Base-by-base conservation (phyloP, 2,888 invertebrate genomes). In the Hydroisotoma schaefferi region DNA sequence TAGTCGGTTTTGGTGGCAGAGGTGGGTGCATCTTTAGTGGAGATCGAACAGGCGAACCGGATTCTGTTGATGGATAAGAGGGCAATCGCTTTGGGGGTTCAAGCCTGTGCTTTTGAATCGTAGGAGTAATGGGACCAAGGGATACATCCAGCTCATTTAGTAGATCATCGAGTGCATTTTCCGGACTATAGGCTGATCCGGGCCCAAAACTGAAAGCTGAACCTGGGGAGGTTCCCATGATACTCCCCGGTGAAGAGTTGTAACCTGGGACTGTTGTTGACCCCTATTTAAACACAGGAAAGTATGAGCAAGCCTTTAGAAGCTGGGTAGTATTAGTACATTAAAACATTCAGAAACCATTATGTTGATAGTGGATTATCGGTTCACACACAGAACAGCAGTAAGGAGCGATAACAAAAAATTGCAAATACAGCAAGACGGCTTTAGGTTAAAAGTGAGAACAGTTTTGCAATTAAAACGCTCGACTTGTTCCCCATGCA, bases 151-250 rank as follows among this genome's bases (percentile, higher is more conserved):
- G 80, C 69, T 82, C 81, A 48, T 78, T 57, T 79, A 81, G 23
- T 79, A 77, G 64, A 76, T 77, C 66, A 66, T 69, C 93, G 88
- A 93, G 90, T 85, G 92, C 90, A 87, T 92, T 93, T 86, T 92
- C 91, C 83, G 90, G 83, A 81, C 87, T 51, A 85, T 80, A 82
- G 69, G 60, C 76, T 64, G 60, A 80, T 80, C 76, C 68, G 59
- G 79, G 78, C 77, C 61, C 66, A 81, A 82, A 52, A 80, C 74
- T 81, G 78, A 70, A 80, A 55, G 81, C 77, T 80, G 80, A 70
- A 15, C 33, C 25, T 15, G n/a, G 20, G 12, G 23, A 4, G 81
- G 82, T 79, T 82, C 78, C 82, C 81, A 82, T 80, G 82, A 81
- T 71, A 81, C 81, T 74, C 81, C 81, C 75, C 82, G 81, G 74